phyloP scores from a whole-genome alignment of 2,113 vertebrate species.

The Ciconia maguari region DNA sequence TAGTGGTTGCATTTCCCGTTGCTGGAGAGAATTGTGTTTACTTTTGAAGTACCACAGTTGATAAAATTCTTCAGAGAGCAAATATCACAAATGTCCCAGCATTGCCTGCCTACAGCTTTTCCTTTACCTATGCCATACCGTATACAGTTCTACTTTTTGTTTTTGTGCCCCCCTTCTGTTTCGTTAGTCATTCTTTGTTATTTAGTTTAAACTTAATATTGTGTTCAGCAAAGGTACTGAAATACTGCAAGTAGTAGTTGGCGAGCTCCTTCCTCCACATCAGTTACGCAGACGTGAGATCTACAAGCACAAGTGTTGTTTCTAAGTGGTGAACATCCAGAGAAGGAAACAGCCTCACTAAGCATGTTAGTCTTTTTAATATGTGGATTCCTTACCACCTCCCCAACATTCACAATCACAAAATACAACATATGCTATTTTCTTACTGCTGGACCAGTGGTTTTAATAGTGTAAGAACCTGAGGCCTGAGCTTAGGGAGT shows the following conservation, averaged over 20 bases:
- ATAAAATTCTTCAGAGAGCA: conserved; percentile 23
- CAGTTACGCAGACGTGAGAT: background rate
- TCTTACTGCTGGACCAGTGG: background rate
- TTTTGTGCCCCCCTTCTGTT: background rate
- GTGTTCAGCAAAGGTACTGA: background rate
- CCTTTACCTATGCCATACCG: background rate
- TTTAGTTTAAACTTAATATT: background rate
- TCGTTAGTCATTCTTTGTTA: background rate
- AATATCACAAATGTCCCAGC: background rate
- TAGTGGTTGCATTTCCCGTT: conserved; percentile 11
- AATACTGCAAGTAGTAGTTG: background rate
- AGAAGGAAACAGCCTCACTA: background rate
- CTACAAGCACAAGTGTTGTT: background rate
- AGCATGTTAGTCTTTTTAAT: background rate
- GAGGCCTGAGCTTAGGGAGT: background rate
- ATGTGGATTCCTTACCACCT: background rate
- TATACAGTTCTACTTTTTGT: background rate
- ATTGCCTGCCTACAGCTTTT: background rate
- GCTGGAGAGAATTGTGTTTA: conserved; percentile 41
- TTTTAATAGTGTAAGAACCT: background rate
- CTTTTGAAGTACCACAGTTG: conserved; percentile 20
- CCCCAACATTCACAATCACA: background rate
- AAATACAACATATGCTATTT: background rate
- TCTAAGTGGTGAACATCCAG: background rate
- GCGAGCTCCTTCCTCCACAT: background rate